Evolutionary conservation across 1,140 invertebrate species (phyloP).

Genomic region (Hypothenemus hampei): DNA sequence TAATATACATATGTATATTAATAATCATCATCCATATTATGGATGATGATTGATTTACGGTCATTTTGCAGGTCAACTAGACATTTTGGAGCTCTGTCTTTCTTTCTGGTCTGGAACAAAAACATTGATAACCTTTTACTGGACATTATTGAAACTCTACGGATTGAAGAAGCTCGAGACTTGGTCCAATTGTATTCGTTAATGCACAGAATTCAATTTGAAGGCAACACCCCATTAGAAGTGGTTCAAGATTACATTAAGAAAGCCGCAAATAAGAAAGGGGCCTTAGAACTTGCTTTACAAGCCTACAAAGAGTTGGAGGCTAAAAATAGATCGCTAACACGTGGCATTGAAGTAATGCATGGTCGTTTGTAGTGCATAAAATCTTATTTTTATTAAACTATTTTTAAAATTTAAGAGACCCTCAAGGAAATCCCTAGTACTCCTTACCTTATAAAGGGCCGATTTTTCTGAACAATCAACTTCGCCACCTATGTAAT

Average conservation of each 20-base stretch:
- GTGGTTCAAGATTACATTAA: slow-evolving; percentile 58
- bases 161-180: slow-evolving; percentile 56
- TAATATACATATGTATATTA: background rate
- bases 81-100: slow-evolving; percentile 87
- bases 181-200: slow-evolving; percentile 55
- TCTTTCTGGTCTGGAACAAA: slow-evolving; percentile 79
- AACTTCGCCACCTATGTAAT: too few species aligned
- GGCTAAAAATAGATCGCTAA: too few species aligned
- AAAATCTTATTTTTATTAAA: too few species aligned
- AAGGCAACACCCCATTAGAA: slow-evolving; percentile 48
- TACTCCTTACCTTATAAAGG: too few species aligned
- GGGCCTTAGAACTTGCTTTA: slow-evolving; percentile 57
- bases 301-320: slow-evolving; percentile 60
- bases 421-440: too few species aligned
- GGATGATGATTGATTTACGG: background rate
- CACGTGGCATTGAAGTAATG: too few species aligned
- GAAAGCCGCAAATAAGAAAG: slow-evolving; percentile 55
- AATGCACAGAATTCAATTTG: slow-evolving; percentile 48
- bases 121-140: slow-evolving; percentile 75
- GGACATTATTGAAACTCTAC: slow-evolving; percentile 59
- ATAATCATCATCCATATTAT: too few species aligned
- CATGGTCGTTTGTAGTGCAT: too few species aligned
- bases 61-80: slow-evolving; percentile 63
- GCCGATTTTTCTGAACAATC: too few species aligned
- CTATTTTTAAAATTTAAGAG: too few species aligned